phyloP scores from a whole-genome alignment of 2,888 invertebrate genomes.

The Volucella bombylans region DNA sequence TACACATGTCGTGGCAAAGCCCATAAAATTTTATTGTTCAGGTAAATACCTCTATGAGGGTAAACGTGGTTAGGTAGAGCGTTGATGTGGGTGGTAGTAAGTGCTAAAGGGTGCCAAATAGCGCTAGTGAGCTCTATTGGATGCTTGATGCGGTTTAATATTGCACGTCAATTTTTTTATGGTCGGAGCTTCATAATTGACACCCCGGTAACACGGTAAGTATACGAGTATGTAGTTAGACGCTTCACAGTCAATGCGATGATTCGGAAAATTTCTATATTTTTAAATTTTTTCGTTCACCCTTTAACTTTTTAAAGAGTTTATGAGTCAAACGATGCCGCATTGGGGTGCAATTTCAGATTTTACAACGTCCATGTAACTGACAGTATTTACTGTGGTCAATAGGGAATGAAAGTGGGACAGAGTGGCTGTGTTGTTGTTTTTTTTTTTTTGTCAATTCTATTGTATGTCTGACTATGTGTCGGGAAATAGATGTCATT shows the following conservation, averaged over 20 bases:
- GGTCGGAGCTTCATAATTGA: constrained; percentile 51
- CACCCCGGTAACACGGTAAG: constrained; percentile 45
- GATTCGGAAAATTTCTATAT: background rate
- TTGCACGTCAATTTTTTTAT: constrained; percentile 17
- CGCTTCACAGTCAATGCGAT: constrained; percentile 29
- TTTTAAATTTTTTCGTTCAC: background rate
- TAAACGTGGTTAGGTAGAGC: background rate
- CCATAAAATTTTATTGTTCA: constrained; percentile 79
- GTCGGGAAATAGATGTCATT: constrained; percentile 48
- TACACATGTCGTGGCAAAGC: constrained; percentile 70
- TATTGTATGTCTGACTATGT: constrained; percentile 1
- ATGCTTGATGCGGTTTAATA: background rate
- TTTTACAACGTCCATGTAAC: constrained; percentile 42
- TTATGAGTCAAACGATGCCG: constrained; percentile 47
- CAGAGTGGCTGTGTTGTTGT: constrained; percentile 26
- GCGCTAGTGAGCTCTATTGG: background rate
- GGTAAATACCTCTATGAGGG: constrained; percentile 73
- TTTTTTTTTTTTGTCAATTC: background rate
- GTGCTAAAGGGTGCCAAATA: too few relatives aligned
- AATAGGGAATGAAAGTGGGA: constrained; percentile 37
- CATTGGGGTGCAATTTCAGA: constrained; percentile 20
- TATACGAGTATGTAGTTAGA: constrained; percentile 26
- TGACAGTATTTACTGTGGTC: constrained; percentile 56
- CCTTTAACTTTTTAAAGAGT: background rate
- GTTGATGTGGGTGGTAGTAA: background rate